phyloP scores from a whole-genome alignment of 2,113 vertebrate species.

The Corydoras maculifer region DNA sequence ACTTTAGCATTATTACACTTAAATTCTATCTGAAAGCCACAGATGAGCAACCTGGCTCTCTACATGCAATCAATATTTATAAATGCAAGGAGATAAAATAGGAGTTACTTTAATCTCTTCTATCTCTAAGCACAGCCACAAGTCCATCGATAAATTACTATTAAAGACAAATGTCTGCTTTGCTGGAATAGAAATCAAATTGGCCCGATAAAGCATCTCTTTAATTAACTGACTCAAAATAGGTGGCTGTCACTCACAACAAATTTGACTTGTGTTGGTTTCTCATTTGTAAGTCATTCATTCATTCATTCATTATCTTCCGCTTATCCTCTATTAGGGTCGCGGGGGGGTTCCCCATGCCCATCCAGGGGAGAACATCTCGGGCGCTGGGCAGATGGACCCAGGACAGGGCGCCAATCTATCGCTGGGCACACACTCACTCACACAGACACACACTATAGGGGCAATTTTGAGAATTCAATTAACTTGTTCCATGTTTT shows the following conservation, averaged over 20 bases:
- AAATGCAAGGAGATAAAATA: slow-evolving; percentile 4
- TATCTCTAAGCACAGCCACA: not conserved
- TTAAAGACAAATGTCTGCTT: not conserved
- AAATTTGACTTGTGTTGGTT: not conserved
- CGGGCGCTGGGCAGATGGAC: too few relatives aligned
- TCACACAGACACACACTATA: too few relatives aligned
- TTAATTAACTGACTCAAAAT: slow-evolving; percentile 17
- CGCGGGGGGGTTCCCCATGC: too few relatives aligned
- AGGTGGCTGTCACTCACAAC: not conserved
- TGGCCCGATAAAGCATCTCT: slow-evolving; percentile 1
- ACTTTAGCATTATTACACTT: slow-evolving; percentile 4
- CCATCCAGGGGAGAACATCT: too few relatives aligned
- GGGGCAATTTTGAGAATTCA: too few relatives aligned
- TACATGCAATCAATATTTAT: slow-evolving; percentile 13
- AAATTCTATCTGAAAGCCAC: slow-evolving; percentile 5
- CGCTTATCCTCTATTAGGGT: too few relatives aligned
- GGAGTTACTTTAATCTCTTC: not conserved
- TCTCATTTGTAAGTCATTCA: too few relatives aligned
- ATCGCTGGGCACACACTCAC: too few relatives aligned
- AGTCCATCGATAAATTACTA: not conserved
- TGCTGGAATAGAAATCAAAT: slow-evolving; percentile 1
- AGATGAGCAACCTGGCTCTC: not conserved
- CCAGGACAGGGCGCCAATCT: too few relatives aligned
- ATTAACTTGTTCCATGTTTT: too few relatives aligned
- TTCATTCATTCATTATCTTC: too few relatives aligned